Percentiles rank a stretch among this genome's conserved stretches.
Conservation (phyloP, 64 coral and sea anemone species). For the Dendrophyllia cribrosa region DNA sequence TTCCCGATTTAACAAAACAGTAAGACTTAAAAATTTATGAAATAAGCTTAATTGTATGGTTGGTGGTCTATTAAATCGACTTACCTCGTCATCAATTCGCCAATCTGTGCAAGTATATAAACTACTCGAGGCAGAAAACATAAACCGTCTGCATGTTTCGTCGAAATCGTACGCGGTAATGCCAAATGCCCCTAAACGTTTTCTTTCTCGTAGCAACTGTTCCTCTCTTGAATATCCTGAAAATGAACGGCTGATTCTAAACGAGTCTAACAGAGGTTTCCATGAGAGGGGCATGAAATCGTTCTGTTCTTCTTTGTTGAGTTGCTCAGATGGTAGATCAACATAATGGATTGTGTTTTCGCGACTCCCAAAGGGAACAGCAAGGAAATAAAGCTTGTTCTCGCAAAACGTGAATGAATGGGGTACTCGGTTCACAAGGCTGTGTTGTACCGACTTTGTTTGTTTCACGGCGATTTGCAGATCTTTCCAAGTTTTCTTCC, state of each 20-base stretch:
- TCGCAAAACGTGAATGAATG: conserved; percentile 94
- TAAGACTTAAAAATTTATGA: too few relatives aligned
- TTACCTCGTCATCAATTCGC: conserved; percentile 40
- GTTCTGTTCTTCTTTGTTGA: not conserved
- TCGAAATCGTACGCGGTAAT: conserved; percentile 97
- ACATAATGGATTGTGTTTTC: conserved; percentile 97
- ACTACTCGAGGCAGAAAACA: conserved; percentile 92
- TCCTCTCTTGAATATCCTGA: conserved; percentile 95
- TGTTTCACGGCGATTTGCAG: conserved; percentile 87
- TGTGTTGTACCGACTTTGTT: conserved; percentile 74
- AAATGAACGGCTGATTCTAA: conserved; percentile 83
- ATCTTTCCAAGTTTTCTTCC: conserved; percentile 86
- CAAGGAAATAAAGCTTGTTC: conserved; percentile 90
- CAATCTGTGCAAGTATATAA: conserved; percentile 84
- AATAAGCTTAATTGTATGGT: too few relatives aligned
- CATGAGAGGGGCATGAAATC: conserved; percentile 59
- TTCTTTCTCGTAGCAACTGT: conserved; percentile 90
- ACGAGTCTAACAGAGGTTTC: conserved; percentile 76
- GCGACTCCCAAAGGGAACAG: conserved; percentile 85
- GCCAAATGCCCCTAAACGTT: conserved; percentile 93
- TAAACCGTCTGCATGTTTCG: conserved; percentile 78
- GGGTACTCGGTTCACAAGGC: conserved; percentile 88
- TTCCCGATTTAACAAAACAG: too few relatives aligned
- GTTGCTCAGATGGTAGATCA: conserved; percentile 63
- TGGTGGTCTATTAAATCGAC: too few relatives aligned